These are phyloP conservation scores for Microcebus ravelobensis DNA, from an alignment of 2,113 vertebrate genomes.

Conservation along the genomic window DNA sequence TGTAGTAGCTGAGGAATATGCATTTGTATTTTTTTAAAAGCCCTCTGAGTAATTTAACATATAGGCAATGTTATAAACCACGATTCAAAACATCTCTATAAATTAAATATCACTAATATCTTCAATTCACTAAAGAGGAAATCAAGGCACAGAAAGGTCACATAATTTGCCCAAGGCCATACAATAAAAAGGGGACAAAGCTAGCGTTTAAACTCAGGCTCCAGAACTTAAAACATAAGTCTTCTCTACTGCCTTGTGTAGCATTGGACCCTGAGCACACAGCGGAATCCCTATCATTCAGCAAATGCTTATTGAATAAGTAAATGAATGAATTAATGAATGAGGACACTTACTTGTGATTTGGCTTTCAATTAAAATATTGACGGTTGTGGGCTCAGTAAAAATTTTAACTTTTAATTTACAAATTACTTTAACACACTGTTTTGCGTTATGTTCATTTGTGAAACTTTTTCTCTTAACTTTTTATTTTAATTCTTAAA, in stretches of 20 bases:
- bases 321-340: background rate
- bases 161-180: background rate
- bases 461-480: background rate
- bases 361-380: background rate
- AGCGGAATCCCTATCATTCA: background rate
- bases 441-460: background rate
- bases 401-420: background rate
- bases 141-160: background rate
- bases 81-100: background rate
- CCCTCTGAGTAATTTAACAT: background rate
- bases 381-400: background rate
- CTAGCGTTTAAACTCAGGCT: background rate
- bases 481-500: slow-evolving; percentile 10
- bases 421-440: background rate
- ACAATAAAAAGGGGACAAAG: background rate
- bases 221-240: background rate
- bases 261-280: background rate
- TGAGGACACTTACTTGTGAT: background rate
- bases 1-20: background rate
- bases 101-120: slow-evolving; percentile 6
- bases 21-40: background rate
- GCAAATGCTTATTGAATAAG: background rate
- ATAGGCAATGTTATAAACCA: background rate
- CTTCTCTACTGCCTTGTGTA: background rate
- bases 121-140: background rate